phyloP scores from a whole-genome alignment of 2,797 vertebrate genomes.

The Okamejei kenojei region DNA sequence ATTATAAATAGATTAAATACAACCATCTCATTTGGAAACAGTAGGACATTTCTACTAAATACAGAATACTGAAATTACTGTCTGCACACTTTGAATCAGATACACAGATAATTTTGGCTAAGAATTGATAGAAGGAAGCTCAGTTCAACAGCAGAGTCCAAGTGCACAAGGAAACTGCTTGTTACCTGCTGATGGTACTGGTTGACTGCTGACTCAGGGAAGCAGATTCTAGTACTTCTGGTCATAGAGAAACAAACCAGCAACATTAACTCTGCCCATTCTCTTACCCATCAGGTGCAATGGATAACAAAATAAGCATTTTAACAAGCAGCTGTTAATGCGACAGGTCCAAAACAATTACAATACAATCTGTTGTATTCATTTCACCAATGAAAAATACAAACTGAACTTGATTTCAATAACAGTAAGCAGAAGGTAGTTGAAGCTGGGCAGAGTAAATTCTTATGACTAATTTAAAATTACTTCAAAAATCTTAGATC shows the following conservation, averaged over 20 bases:
- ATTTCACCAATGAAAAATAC: background rate
- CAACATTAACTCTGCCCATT: background rate
- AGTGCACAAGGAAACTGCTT: background rate
- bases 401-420: background rate
- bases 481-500: background rate
- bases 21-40: background rate
- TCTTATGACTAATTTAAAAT: background rate
- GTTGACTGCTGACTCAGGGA: background rate
- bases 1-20: background rate
- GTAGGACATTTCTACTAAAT: background rate
- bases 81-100: background rate
- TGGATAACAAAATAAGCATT: slow-evolving; percentile 1
- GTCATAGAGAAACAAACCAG: background rate
- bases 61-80: background rate
- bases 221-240: background rate
- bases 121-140: background rate
- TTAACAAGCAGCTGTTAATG: background rate
- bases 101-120: background rate
- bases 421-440: background rate
- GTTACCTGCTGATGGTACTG: background rate
- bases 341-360: background rate
- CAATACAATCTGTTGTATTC: background rate
- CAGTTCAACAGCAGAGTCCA: background rate
- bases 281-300: background rate
- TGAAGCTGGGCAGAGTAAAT: background rate